These are phyloP conservation scores for Mythimna vitellina DNA, from an alignment of 2,888 invertebrate genomes.

Conservation along the genomic window DNA sequence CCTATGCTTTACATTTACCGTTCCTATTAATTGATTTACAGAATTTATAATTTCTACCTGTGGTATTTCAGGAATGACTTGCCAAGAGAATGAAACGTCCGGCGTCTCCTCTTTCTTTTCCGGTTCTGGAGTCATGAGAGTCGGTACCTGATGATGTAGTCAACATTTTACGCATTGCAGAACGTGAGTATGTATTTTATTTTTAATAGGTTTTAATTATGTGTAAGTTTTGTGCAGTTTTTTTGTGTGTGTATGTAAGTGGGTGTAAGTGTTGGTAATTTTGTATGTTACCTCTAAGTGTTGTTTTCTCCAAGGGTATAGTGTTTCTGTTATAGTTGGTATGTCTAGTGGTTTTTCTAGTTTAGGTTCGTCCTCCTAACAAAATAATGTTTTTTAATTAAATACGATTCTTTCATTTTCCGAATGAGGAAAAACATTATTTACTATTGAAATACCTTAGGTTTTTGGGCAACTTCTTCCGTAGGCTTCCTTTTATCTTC, in stretches of 20 bases:
- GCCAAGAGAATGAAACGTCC: slow-evolving; percentile 85
- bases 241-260: slow-evolving; percentile 59
- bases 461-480: background rate
- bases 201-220: slow-evolving; percentile 19
- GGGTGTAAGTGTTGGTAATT: slow-evolving; percentile 33
- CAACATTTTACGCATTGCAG: slow-evolving; percentile 29
- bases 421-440: background rate
- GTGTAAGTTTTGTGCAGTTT: slow-evolving; percentile 44
- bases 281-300: slow-evolving; percentile 58
- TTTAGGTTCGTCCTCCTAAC: slow-evolving; percentile 47
- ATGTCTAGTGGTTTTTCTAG: slow-evolving; percentile 60
- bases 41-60: slow-evolving; percentile 78
- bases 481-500: slow-evolving; percentile 5
- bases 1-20: slow-evolving; percentile 44
- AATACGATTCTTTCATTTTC: background rate
- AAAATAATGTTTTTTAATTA: slow-evolving; percentile 21
- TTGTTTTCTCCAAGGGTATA: slow-evolving; percentile 73
- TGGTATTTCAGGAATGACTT: slow-evolving; percentile 87
- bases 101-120: slow-evolving; percentile 79
- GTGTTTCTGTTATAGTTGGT: slow-evolving; percentile 65
- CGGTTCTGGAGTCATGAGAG: slow-evolving; percentile 75
- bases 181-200: slow-evolving; percentile 28
- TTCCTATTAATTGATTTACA: slow-evolving; percentile 14
- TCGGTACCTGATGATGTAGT: slow-evolving; percentile 77
- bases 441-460: slow-evolving; percentile 10